Evolutionary conservation across 2,888 invertebrate species (phyloP).

Genomic region (Nemotelus nigrinus): DNA sequence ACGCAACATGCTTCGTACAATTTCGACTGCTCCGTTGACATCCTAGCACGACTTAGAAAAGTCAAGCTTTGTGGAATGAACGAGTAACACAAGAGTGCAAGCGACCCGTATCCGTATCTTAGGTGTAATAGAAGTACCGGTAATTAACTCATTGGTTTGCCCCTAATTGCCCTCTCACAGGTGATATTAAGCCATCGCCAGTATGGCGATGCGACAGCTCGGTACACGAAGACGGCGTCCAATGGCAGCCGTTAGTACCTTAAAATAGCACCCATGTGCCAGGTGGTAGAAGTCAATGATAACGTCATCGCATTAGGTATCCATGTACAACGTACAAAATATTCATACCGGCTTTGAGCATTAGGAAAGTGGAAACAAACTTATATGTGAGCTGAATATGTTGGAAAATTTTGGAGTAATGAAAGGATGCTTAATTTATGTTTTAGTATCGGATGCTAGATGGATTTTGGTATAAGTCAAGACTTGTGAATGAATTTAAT

Average conservation of each 20-base stretch:
- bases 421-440: too few species aligned
- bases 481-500: too few species aligned
- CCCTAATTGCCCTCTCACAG: conserved; percentile 42
- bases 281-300: conserved; percentile 41
- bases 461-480: too few species aligned
- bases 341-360: conserved; percentile 24
- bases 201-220: conserved; percentile 17
- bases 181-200: conserved; percentile 41
- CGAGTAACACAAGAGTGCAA: not conserved
- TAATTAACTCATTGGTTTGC: conserved; percentile 44
- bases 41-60: not conserved
- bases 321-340: conserved; percentile 32
- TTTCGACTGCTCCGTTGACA: conserved; percentile 12
- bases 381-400: not conserved
- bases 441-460: not conserved
- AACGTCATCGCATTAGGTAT: conserved; percentile 32
- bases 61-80: not conserved
- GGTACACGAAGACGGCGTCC: conserved; percentile 8
- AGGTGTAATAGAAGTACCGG: not conserved
- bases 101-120: not conserved
- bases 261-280: conserved; percentile 39
- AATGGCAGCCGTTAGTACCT: conserved; percentile 17
- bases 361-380: not conserved
- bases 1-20: conserved; percentile 34
- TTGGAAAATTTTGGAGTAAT: not conserved